These are phyloP conservation scores for Lycia hirtaria DNA, from an alignment of 2,888 invertebrate genomes.

Conservation along the genomic window DNA sequence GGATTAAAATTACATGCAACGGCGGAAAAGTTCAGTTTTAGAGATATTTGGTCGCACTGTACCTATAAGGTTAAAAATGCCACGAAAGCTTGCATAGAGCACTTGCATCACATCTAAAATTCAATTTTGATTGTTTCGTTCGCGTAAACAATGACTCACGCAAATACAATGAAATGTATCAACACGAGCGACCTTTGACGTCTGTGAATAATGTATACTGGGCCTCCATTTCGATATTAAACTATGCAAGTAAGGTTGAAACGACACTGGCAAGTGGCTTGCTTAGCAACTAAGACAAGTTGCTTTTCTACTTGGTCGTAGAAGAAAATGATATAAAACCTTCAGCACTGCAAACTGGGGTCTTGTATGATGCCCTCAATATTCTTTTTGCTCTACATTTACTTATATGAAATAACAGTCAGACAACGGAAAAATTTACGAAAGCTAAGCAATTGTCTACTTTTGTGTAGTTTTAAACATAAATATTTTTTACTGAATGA, in stretches of 20 bases:
- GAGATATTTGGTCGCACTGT: not conserved
- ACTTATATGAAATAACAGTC: no score
- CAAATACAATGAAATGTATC: slow-evolving; percentile 55
- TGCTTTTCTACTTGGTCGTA: not conserved
- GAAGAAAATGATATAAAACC: not conserved
- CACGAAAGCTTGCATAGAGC: slow-evolving; percentile 32
- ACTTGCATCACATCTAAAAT: slow-evolving; percentile 42
- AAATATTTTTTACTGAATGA: no score
- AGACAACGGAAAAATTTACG: no score
- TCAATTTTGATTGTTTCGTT: slow-evolving; percentile 41
- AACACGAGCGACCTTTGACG: slow-evolving; percentile 54
- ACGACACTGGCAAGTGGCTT: not conserved
- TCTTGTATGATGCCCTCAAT: not conserved
- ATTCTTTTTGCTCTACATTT: no score
- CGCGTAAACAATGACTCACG: slow-evolving; percentile 60
- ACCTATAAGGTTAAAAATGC: slow-evolving; percentile 11
- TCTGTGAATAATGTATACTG: slow-evolving; percentile 59
- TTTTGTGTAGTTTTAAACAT: no score
- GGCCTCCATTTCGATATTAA: slow-evolving; percentile 43
- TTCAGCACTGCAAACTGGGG: not conserved
- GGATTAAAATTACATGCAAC: no score
- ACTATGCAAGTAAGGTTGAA: slow-evolving; percentile 21
- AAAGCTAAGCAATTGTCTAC: no score
- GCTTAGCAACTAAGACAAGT: not conserved
- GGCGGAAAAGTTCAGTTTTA: not conserved